Evolutionary conservation across 2,888 invertebrate species (phyloP), one percentile per base, ranked within the genome.

Genomic region (Sicus ferrugineus): DNA sequence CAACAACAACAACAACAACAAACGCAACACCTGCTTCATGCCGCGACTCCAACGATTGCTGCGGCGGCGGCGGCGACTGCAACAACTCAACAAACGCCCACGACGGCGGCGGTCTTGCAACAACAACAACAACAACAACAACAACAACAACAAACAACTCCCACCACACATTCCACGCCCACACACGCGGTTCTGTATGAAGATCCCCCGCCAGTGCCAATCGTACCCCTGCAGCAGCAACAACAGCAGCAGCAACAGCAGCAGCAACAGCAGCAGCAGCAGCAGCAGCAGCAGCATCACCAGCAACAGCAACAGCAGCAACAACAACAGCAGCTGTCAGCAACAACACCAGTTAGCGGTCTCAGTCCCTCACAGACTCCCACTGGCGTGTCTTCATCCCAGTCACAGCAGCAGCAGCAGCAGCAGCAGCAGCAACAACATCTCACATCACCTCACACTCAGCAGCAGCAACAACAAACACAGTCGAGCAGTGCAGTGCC

Each of bases 141-240:
- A 73, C 74, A 74, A 68, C 75, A 75, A 70, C 80, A 79, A 75
- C 87, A 88, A 86, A 87, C 87, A 85, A 81, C 83, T 72, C 84
- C 82, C 64, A 82, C 86, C 85, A 87, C 86, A 83, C 86, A 85
- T 86, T 86, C 84, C 85, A 86, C 86, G 81, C 85, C 88, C 83
- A 85, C 85, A 80, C 83, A 82, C 78, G 84, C 88, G 85, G 88
- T 88, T 87, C 86, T 88, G 88, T 89, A 88, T 84, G 86, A 86
- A 82, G 85, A 86, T 81, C 88, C 87, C 75, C 82, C 85, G 75
- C 78, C 83, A 73, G 80, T 82, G 77, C 79, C 81, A 75, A 80
- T 83, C 77, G 81, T 81, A 68, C 78, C 81, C 76, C 79, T 81
- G 73, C 84, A 83, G 70, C 82, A 82, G 61, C 77, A 77, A 65